These are phyloP conservation scores for Macrostomum lignano DNA, from an alignment of 1,140 invertebrate species.

Conservation along the genomic window DNA sequence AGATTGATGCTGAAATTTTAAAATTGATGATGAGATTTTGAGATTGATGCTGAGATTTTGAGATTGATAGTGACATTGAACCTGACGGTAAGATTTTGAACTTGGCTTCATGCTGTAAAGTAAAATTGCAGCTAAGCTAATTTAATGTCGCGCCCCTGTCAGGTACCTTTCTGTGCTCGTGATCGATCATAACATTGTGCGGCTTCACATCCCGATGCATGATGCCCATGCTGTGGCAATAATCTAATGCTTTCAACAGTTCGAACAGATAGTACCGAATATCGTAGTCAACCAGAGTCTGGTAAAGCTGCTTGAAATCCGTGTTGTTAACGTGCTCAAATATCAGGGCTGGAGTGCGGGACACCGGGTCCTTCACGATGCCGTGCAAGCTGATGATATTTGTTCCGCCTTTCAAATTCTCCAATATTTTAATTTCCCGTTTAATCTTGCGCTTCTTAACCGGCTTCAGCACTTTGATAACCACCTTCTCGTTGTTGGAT, in stretches of 20 bases:
- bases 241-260: slow-evolving; percentile 77
- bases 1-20: too few relatives aligned
- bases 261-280: slow-evolving; percentile 81
- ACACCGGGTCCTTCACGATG: slow-evolving; percentile 87
- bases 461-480: slow-evolving; percentile 91
- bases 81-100: too few relatives aligned
- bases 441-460: slow-evolving; percentile 99
- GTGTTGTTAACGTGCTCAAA: slow-evolving; percentile 99
- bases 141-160: neutral
- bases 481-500: slow-evolving; percentile 93
- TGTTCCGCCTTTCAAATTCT: slow-evolving; percentile 88
- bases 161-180: slow-evolving; percentile 62
- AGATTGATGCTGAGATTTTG: too few relatives aligned
- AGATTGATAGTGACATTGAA: too few relatives aligned
- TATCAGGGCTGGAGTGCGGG: slow-evolving; percentile 83
- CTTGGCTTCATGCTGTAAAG: too few relatives aligned
- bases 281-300: slow-evolving; percentile 93
- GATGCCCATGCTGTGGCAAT: slow-evolving; percentile 98
- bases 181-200: slow-evolving; percentile 99
- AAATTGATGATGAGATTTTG: too few relatives aligned
- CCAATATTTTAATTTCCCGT: slow-evolving; percentile 97
- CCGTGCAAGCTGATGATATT: slow-evolving; percentile 93
- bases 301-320: slow-evolving; percentile 98
- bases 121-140: slow-evolving; percentile 13
- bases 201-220: slow-evolving; percentile 95